Evolutionary conservation across 2,113 vertebrate genomes (phyloP).

Genomic region (Forbesichthys agassizii): DNA sequence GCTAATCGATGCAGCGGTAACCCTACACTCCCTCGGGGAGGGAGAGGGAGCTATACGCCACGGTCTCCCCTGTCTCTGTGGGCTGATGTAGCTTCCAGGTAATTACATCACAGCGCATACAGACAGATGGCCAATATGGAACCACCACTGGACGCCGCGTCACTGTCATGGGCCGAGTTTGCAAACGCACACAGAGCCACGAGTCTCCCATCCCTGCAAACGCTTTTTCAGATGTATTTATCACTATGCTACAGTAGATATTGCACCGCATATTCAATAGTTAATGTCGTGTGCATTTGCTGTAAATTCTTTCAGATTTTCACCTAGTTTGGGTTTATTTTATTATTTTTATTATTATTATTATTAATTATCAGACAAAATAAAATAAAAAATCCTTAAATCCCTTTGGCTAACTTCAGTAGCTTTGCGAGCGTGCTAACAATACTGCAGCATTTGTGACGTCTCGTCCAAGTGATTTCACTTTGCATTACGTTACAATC

Average conservation of each 20-base stretch:
- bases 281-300: too few species aligned
- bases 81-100: slow-evolving; percentile 71
- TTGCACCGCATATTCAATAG: too few species aligned
- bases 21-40: slow-evolving; percentile 59
- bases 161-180: slow-evolving; percentile 36
- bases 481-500: slow-evolving; percentile 24
- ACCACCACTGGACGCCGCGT: slow-evolving; percentile 22
- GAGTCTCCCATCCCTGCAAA: slow-evolving; percentile 6
- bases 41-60: slow-evolving; percentile 52
- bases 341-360: too few species aligned
- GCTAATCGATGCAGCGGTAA: slow-evolving; percentile 71
- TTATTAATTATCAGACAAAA: background rate
- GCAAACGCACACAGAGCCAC: slow-evolving; percentile 12
- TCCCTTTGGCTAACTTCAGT: background rate
- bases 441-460: too few species aligned
- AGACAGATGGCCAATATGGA: slow-evolving; percentile 70
- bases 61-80: slow-evolving; percentile 52
- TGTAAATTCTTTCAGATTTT: background rate
- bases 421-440: too few species aligned
- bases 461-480: too few species aligned
- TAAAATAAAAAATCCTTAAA: background rate
- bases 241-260: too few species aligned
- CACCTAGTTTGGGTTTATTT: background rate
- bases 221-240: too few species aligned
- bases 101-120: slow-evolving; percentile 66